phyloP scores from a whole-genome alignment of 1,140 invertebrate species.

The Laupala kohalensis region DNA sequence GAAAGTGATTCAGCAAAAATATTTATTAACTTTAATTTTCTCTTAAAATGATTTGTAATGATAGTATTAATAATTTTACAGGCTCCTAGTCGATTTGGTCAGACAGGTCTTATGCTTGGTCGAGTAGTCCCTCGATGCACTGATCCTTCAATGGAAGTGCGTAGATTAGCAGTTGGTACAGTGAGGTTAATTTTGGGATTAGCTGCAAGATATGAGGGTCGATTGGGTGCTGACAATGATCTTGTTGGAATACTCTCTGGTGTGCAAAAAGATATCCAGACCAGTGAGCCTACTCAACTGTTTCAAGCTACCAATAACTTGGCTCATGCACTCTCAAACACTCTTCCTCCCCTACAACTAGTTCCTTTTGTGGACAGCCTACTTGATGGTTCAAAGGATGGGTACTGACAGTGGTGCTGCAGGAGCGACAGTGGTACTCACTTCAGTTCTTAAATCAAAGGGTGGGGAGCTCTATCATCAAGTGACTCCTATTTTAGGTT shows the following conservation, averaged over 20 bases:
- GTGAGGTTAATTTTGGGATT: slow-evolving; percentile 48
- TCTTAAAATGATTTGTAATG: too few relatives aligned
- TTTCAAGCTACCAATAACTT: slow-evolving; percentile 44
- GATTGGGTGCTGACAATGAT: slow-evolving; percentile 45
- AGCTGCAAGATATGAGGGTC: slow-evolving; percentile 48
- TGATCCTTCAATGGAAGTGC: slow-evolving; percentile 45
- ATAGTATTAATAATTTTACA: too few relatives aligned
- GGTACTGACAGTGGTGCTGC: slow-evolving; percentile 45
- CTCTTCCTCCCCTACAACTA: slow-evolving; percentile 48
- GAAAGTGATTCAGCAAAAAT: too few relatives aligned
- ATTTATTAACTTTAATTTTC: too few relatives aligned
- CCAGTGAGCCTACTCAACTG: slow-evolving; percentile 50
- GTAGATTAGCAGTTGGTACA: slow-evolving; percentile 46
- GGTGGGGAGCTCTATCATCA: slow-evolving; percentile 48
- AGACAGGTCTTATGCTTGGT: slow-evolving; percentile 60
- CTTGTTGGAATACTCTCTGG: slow-evolving; percentile 27
- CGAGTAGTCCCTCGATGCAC: slow-evolving; percentile 61
- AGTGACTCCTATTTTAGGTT: slow-evolving; percentile 39
- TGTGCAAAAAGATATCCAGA: slow-evolving; percentile 44
- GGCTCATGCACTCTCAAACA: slow-evolving; percentile 26
- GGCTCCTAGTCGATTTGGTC: slow-evolving; percentile 49
- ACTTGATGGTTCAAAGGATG: slow-evolving; percentile 44
- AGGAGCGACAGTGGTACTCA: slow-evolving; percentile 49
- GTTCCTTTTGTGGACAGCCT: slow-evolving; percentile 47
- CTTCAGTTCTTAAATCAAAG: slow-evolving; percentile 44